Base-by-base conservation (phyloP, 2,888 invertebrate genomes). In the Creontiades dilutus region DNA sequence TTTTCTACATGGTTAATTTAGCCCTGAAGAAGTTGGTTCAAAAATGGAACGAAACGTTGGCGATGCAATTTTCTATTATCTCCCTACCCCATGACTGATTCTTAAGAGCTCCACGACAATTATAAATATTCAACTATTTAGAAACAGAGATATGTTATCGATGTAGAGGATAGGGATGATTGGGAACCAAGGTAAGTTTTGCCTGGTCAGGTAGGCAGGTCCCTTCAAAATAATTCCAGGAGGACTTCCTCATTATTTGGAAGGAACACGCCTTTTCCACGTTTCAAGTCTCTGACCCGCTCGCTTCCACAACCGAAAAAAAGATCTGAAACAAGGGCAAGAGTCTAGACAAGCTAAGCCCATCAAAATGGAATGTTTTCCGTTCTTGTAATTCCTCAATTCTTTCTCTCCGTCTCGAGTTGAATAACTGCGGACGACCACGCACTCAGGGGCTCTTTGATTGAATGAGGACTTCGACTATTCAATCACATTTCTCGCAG, bases 341-440 rank as follows among this genome's bases (percentile, higher is more conserved):
- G 52, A 52, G 52, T 52, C 9, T 61, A n/a, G 61, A 61, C 19
- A 19, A 27, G 19, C 19, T 68, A 23, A 5, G 23, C 23, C 68
- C 68, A 68, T 23, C 68, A 68, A 68, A 68, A 68, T 23, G 23
- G 23, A 68, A 23, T 68, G 27, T 23, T 68, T 68, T 23, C 68
- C n/a, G n/a, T 57, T 57, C 57, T 57, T 68, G 27, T 68, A 68
- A 68, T 19, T 9, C 61, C 61, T 19, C 19, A 2, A 16, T 61
- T n/a, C n/a, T n/a, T 61, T 61, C 19, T 61, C 61, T 19, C 16
- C 9, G 61, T 2, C n/a, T n/a, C 61, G 61, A 9, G 61, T 61
- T 61, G n/a, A 61, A 61, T 61, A 61, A 61, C 61, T 61, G n/a
- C 61, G n/a, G 61, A 61, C n/a, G 16, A 61, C n/a, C 61, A 61